Percentiles rank a stretch among this genome's conserved stretches.
Evolutionary conservation across 1,140 invertebrate genomes (phyloP).

Genomic region (Orussus abietinus): DNA sequence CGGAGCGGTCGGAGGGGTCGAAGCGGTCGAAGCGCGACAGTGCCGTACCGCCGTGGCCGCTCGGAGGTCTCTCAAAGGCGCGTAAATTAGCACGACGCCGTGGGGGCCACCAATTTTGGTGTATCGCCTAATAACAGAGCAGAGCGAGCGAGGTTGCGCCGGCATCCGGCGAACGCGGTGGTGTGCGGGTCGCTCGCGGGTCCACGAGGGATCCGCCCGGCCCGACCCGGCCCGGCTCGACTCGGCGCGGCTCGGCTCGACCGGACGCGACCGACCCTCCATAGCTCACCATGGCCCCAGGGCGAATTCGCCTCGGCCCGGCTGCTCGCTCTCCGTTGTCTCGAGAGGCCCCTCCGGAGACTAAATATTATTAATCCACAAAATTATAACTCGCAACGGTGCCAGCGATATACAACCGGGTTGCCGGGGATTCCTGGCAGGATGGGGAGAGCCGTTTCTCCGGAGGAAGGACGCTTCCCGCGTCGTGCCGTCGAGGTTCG

Average conservation of each 20-base stretch:
- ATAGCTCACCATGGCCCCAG: no score
- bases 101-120: slow-evolving; percentile 44
- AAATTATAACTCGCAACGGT: neutral
- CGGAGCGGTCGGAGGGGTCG: no score
- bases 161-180: neutral
- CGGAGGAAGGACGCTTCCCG: neutral
- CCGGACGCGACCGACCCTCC: neutral
- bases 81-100: neutral
- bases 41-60: slow-evolving; percentile 5
- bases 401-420: neutral
- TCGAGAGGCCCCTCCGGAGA: no score
- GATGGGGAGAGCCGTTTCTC: no score
- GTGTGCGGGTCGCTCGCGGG: slow-evolving; percentile 18
- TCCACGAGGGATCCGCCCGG: slow-evolving; percentile 17
- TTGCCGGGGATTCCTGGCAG: no score
- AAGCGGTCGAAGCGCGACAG: neutral
- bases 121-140: slow-evolving; percentile 49
- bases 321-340: neutral
- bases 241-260: neutral
- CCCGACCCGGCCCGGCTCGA: slow-evolving; percentile 15
- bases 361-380: slow-evolving; percentile 1
- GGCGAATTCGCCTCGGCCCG: no score
- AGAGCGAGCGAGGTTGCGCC: slow-evolving; percentile 13
- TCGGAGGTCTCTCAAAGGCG: slow-evolving; percentile 19
- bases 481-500: neutral